Evolutionary conservation across 1,140 invertebrate species (phyloP).

Genomic region (Anastrepha obliqua): DNA sequence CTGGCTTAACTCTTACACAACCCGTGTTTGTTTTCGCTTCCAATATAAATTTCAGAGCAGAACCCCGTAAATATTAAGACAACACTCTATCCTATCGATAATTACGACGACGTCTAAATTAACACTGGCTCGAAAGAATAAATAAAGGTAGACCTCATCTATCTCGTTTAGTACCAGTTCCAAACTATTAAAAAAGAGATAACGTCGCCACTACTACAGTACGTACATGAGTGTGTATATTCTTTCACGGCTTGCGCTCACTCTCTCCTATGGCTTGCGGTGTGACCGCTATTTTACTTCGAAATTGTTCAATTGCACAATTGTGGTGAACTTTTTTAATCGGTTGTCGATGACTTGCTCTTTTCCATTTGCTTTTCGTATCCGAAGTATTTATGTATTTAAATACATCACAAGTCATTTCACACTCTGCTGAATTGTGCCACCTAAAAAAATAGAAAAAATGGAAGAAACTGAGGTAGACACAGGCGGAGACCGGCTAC

Average conservation of each 20-base stretch:
- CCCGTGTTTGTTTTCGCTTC: too few relatives aligned
- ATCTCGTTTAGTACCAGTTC: too few relatives aligned
- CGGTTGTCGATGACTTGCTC: slow-evolving; percentile 27
- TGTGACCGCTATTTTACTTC: not conserved
- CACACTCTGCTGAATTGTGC: slow-evolving; percentile 34
- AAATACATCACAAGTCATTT: slow-evolving; percentile 34
- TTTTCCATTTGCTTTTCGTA: not conserved
- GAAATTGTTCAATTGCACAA: not conserved
- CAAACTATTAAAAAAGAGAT: too few relatives aligned
- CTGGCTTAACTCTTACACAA: too few relatives aligned
- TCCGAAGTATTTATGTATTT: not conserved
- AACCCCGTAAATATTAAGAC: too few relatives aligned
- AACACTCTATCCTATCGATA: too few relatives aligned
- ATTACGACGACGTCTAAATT: too few relatives aligned
- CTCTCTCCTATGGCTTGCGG: not conserved
- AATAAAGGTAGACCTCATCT: too few relatives aligned
- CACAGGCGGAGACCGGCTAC: not conserved
- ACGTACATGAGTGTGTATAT: too few relatives aligned
- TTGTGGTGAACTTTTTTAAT: not conserved
- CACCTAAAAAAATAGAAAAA: not conserved
- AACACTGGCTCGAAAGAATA: too few relatives aligned
- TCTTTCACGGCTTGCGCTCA: not conserved
- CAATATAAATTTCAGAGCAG: too few relatives aligned
- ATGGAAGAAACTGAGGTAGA: not conserved
- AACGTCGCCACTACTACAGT: too few relatives aligned